phyloP scores from a whole-genome alignment of 2,888 invertebrate species.

The Microplitis deprimator region DNA sequence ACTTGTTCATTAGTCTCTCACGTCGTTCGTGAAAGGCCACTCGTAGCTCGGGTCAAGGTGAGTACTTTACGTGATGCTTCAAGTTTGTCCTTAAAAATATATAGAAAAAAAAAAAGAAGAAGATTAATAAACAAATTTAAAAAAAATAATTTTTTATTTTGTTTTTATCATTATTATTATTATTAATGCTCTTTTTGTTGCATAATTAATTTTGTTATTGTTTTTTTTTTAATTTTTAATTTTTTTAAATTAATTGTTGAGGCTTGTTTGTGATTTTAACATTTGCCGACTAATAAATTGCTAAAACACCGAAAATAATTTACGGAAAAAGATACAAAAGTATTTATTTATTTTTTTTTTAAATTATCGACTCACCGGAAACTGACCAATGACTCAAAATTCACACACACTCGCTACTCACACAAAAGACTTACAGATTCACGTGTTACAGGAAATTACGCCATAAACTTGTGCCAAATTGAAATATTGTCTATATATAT shows the following conservation, averaged over 20 bases:
- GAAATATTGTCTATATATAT: conserved; percentile 13
- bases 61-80: conserved; percentile 49
- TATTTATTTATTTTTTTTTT: neutral
- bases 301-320: neutral
- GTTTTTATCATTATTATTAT: neutral
- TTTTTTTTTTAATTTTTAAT: conserved; percentile 22
- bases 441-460: conserved; percentile 12
- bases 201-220: conserved; percentile 6
- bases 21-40: conserved; percentile 47
- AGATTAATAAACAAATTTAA: too few relatives aligned
- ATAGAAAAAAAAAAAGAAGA: neutral
- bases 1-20: conserved; percentile 24
- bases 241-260: conserved; percentile 15
- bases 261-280: neutral
- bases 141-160: neutral
- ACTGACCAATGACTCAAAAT: conserved; percentile 2
- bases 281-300: neutral
- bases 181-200: neutral
- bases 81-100: conserved; percentile 15
- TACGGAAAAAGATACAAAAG: neutral
- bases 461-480: conserved; percentile 7
- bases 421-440: neutral
- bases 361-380: conserved; percentile 6
- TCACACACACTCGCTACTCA: neutral
- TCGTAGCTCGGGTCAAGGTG: conserved; percentile 56